Evolutionary conservation across 2,113 vertebrate species (phyloP), one percentile per base, ranked within the genome.

Genomic region (Chauna torquata): DNA sequence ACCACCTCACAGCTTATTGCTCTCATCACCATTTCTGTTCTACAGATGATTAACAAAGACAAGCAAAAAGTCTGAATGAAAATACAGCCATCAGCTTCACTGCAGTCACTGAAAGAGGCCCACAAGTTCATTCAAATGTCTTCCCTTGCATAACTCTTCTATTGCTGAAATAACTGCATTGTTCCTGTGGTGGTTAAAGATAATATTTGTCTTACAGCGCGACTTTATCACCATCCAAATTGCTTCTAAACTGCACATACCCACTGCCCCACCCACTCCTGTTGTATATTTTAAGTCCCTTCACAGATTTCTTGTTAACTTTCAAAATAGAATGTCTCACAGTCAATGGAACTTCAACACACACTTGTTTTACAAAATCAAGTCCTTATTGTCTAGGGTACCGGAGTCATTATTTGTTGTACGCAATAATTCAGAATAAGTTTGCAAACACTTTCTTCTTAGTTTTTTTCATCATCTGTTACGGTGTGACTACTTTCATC

Each of bases 31-130:
- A 12, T 55, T 95, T 65, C 47, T 81, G 44, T 68, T 42, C 66
- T 70, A 85, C 18, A 82, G 84, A n/a, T 34, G 84, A 80, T 77
- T 71, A 92, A 72, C 72, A 74, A 79, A 82, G 49, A 45, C 87
- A 91, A 94, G 30, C n/a, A 90, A 79, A 84, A 92, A 11, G 7
- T n/a, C 24, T 68, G 42, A 91, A 89, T 49, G 82, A 72, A 96
- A 92, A 85, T 16, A 52, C 3, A 76, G 62, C 74, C 16, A n/a
- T 34, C 38, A 74, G 65, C 86, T 92, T 90, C 40, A n/a, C 45
- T 66, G 30, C 55, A 90, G 69, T 49, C 38, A 24, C 25, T 72
- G 70, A 85, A 84, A 89, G 77, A 87, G 49, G 36, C 70, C 52
- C 62, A 36, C 66, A 85, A 19, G 42, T 70, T 90, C 74, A 90